Conservation (phyloP, 2,888 invertebrate species). For the Drosophila kambysellisi region DNA sequence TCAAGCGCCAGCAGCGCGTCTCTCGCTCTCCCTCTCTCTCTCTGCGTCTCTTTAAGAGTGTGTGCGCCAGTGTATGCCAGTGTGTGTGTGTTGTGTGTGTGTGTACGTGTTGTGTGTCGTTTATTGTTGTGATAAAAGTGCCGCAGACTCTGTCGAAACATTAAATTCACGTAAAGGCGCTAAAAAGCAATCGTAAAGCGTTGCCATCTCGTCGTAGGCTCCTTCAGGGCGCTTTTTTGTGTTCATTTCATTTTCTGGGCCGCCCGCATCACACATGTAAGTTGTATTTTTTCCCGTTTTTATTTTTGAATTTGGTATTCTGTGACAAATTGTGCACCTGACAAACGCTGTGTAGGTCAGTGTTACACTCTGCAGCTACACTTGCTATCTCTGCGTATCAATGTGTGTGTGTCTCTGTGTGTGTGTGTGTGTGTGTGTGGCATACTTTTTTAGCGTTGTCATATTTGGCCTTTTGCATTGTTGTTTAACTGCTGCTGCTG, state of each 20-base stretch:
- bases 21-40: constrained; percentile 10
- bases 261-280: constrained; percentile 35
- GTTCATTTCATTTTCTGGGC: constrained; percentile 2
- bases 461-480: constrained; percentile 41
- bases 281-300: constrained; percentile 7
- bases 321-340: constrained; percentile 51
- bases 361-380: constrained; percentile 57
- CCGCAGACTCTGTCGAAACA: constrained; percentile 46
- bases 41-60: constrained; percentile 5
- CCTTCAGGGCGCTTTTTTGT: constrained; percentile 27
- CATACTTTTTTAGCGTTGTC: constrained; percentile 65
- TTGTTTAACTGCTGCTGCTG: not conserved
- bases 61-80: not conserved
- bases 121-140: constrained; percentile 58
- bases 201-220: constrained; percentile 29
- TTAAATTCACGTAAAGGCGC: constrained; percentile 59
- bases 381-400: not conserved
- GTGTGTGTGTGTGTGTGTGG: constrained; percentile 45
- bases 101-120: constrained; percentile 25
- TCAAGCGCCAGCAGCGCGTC: constrained; percentile 58
- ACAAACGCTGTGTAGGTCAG: constrained; percentile 68
- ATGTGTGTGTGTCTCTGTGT: constrained; percentile 2
- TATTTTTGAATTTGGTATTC: constrained; percentile 12
- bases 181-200: constrained; percentile 39
- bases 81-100: constrained; percentile 1